phyloP scores from a whole-genome alignment of 2,113 vertebrate species.

The Mormoops blainvillei region DNA sequence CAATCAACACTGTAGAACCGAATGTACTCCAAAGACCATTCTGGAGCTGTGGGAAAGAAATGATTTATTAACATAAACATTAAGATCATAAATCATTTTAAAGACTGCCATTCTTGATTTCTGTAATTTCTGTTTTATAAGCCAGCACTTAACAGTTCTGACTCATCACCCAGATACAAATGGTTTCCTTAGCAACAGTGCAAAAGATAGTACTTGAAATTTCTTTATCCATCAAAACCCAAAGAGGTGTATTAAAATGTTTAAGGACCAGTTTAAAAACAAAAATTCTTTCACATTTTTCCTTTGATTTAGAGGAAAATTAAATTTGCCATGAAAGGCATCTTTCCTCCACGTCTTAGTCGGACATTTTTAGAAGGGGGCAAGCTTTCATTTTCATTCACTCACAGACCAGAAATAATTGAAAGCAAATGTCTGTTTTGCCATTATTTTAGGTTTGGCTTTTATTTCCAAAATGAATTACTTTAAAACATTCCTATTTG shows the following conservation, averaged over 20 bases:
- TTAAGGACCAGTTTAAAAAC: constrained; percentile 27
- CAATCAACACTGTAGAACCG: background rate
- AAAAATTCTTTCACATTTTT: constrained; percentile 43
- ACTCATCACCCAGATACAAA: constrained; percentile 58
- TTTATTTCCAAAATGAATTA: constrained; percentile 31
- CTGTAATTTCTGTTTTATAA: constrained; percentile 55
- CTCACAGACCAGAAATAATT: background rate
- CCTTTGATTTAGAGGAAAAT: constrained; percentile 27
- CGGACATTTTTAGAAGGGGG: background rate
- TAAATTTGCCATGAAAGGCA: background rate
- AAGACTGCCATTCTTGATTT: constrained; percentile 49
- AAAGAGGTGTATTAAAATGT: constrained; percentile 59
- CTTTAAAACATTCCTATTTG: background rate
- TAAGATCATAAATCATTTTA: constrained; percentile 44
- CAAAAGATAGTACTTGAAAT: constrained; percentile 58
- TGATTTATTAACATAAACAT: background rate
- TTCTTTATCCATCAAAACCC: constrained; percentile 64
- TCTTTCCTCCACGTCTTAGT: background rate
- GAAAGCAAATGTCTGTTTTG: constrained; percentile 41
- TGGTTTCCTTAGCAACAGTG: constrained; percentile 80
- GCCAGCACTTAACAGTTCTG: constrained; percentile 56
- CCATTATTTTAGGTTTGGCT: background rate
- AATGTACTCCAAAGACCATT: constrained; percentile 9
- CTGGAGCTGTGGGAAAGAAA: constrained; percentile 5
- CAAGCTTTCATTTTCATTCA: constrained; percentile 11